These are phyloP conservation scores for Oncopeltus fasciatus DNA, from an alignment of 1,140 invertebrate species.

Conservation along the genomic window DNA sequence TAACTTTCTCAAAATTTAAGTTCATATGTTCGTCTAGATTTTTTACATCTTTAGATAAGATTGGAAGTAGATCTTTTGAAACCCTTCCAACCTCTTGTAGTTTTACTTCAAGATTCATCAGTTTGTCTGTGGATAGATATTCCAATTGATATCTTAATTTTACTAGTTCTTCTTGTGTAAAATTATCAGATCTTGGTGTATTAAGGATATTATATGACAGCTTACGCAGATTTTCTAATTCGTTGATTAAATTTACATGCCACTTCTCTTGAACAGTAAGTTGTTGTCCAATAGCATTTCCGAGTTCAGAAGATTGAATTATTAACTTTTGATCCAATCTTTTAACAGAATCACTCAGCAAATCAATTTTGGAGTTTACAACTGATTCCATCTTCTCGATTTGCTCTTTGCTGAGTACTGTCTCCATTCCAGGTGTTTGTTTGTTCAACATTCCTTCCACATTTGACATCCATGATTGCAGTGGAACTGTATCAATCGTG, in stretches of 20 bases:
- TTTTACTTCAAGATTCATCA: constrained; percentile 18
- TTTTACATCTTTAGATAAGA: constrained; percentile 12
- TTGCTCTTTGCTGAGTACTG: background rate
- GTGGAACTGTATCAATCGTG: constrained; percentile 44
- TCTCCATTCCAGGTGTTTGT: background rate
- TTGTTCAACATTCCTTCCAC: constrained; percentile 19
- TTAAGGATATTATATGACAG: background rate
- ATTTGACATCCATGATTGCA: constrained; percentile 35
- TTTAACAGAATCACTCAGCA: constrained; percentile 13
- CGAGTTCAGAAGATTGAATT: background rate
- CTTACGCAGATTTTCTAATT: background rate
- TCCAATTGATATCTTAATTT: constrained; percentile 7
- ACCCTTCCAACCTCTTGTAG: constrained; percentile 29
- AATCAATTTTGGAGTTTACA: constrained; percentile 17
- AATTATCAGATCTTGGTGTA: background rate
- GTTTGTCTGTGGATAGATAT: background rate
- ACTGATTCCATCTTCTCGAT: constrained; percentile 12
- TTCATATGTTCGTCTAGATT: constrained; percentile 17
- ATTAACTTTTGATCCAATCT: constrained; percentile 14
- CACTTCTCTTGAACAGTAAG: background rate
- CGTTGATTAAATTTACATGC: background rate
- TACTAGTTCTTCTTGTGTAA: constrained; percentile 16
- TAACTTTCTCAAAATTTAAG: constrained; percentile 26
- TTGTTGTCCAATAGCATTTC: background rate
- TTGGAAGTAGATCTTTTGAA: constrained; percentile 12